phyloP scores from a whole-genome alignment of 2,888 invertebrate species.

The Tachystola acroxantha region DNA sequence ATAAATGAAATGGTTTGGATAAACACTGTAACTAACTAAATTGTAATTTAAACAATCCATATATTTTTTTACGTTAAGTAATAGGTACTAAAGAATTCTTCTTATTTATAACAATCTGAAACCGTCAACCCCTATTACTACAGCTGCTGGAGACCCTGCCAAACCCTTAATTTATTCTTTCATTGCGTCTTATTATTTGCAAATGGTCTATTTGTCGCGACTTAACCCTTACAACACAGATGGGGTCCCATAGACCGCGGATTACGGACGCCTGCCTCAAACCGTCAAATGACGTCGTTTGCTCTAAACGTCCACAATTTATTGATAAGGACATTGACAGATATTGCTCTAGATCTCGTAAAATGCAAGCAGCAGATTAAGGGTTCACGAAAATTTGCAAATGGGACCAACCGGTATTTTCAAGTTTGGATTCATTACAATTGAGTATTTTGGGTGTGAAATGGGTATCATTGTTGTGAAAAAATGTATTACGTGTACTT shows the following conservation, averaged over 20 bases:
- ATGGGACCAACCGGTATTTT: slow-evolving; percentile 59
- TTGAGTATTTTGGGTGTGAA: slow-evolving; percentile 34
- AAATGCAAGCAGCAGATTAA: slow-evolving; percentile 73
- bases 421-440: slow-evolving; percentile 55
- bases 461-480: slow-evolving; percentile 30
- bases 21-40: background rate
- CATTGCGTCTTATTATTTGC: slow-evolving; percentile 78
- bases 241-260: slow-evolving; percentile 68
- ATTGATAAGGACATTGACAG: slow-evolving; percentile 77
- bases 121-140: background rate
- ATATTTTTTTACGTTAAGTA: too few relatives aligned
- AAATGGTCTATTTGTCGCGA: slow-evolving; percentile 77
- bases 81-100: too few relatives aligned
- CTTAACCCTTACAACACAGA: slow-evolving; percentile 74
- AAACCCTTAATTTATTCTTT: slow-evolving; percentile 73
- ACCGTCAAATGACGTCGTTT: slow-evolving; percentile 73
- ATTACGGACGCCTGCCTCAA: slow-evolving; percentile 62
- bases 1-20: slow-evolving; percentile 13
- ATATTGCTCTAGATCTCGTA: slow-evolving; percentile 71
- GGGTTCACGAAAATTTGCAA: slow-evolving; percentile 67
- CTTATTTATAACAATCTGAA: background rate
- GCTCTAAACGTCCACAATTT: slow-evolving; percentile 70
- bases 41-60: too few relatives aligned
- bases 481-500: background rate
- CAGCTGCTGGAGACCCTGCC: too few relatives aligned